Evolutionary conservation across 2,888 invertebrate species (phyloP).

Genomic region (Apodemia mormo): DNA sequence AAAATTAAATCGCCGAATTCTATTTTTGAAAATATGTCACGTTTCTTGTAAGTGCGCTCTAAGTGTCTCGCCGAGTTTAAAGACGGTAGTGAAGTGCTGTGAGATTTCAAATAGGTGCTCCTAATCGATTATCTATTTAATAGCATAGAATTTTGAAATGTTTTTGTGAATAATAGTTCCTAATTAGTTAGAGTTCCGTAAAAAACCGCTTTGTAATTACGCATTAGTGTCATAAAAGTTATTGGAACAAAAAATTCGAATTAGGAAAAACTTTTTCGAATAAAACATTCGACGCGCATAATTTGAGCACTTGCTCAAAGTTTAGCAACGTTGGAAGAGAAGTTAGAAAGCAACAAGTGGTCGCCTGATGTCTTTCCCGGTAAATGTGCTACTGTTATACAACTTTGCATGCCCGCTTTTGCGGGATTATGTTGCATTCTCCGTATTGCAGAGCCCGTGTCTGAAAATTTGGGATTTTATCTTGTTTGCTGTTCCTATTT

Average conservation of each 20-base stretch:
- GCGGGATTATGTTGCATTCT: conserved; percentile 63
- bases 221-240: conserved; percentile 18
- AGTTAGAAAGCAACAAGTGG: conserved; percentile 78
- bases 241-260: conserved; percentile 5
- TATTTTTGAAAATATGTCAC: conserved; percentile 31
- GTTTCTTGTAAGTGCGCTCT: conserved; percentile 56
- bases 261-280: conserved; percentile 30
- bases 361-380: conserved; percentile 73
- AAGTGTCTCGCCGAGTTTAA: conserved; percentile 58
- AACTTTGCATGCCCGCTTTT: conserved; percentile 74
- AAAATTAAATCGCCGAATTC: neutral
- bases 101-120: conserved; percentile 62
- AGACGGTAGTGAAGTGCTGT: conserved; percentile 63
- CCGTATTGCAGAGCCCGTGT: conserved; percentile 43
- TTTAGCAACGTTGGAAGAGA: conserved; percentile 51
- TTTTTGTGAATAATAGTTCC: conserved; percentile 29
- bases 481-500: conserved; percentile 47
- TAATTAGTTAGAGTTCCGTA: conserved; percentile 33
- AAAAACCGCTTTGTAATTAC: conserved; percentile 23
- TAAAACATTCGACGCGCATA: conserved; percentile 29
- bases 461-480: conserved; percentile 59
- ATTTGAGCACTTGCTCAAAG: conserved; percentile 42
- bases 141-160: conserved; percentile 37
- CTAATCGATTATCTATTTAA: conserved; percentile 48
- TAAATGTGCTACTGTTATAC: conserved; percentile 74